Percentiles rank a stretch among this genome's conserved stretches.
These are phyloP conservation scores for Unio delphinus DNA, from an alignment of 2,888 invertebrate genomes.

Conservation along the genomic window DNA sequence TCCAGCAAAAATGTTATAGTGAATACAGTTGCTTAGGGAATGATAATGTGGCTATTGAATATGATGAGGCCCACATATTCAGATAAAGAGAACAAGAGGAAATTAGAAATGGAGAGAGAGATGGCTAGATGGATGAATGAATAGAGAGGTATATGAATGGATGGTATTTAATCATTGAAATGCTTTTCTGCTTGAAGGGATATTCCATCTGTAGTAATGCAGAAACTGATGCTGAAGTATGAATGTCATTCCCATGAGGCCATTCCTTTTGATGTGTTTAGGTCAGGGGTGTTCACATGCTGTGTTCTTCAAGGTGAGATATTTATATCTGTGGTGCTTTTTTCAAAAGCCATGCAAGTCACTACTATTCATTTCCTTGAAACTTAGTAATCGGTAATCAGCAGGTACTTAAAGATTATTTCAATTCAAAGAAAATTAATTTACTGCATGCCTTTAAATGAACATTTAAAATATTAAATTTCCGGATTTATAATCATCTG, in stretches of 20 bases:
- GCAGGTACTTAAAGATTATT: too few species aligned
- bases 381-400: neutral
- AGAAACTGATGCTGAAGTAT: conserved; percentile 54
- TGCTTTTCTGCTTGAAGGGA: conserved; percentile 38
- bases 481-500: neutral
- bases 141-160: neutral
- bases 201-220: conserved; percentile 50
- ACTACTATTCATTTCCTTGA: neutral
- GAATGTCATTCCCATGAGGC: conserved; percentile 60
- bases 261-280: conserved; percentile 59
- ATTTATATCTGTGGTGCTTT: neutral
- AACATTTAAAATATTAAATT: neutral
- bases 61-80: too few species aligned
- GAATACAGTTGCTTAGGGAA: too few species aligned
- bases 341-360: neutral
- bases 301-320: conserved; percentile 62
- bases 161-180: too few species aligned
- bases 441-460: neutral
- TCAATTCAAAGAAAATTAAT: too few species aligned
- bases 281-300: conserved; percentile 60
- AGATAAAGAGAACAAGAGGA: too few species aligned
- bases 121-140: too few species aligned
- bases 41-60: too few species aligned
- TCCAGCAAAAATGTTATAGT: too few species aligned
- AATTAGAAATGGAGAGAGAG: too few species aligned